Evolutionary conservation across 2,797 vertebrate genomes (phyloP).

Genomic region (Phaenicophaeus curvirostris): DNA sequence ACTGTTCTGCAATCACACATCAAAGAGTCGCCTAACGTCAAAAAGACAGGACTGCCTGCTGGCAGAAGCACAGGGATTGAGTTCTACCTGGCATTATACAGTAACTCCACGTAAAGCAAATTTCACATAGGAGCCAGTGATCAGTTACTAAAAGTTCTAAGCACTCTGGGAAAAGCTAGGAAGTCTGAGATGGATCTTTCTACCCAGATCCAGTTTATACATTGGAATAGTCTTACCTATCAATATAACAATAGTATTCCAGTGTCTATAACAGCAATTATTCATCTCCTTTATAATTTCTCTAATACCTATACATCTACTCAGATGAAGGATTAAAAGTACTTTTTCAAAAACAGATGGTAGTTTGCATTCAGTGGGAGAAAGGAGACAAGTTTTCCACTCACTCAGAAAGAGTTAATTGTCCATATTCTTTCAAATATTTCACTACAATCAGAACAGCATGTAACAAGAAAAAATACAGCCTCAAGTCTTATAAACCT

Average conservation of each 20-base stretch:
- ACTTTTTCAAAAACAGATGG: slow-evolving; percentile 31
- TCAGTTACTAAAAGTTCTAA: neutral
- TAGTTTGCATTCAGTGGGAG: neutral
- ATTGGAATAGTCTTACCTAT: neutral
- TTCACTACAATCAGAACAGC: neutral
- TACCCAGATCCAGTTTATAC: neutral
- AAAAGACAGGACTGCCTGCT: neutral
- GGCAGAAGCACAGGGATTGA: neutral
- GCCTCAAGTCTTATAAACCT: neutral
- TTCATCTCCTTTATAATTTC: neutral
- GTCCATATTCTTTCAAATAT: slow-evolving; percentile 19
- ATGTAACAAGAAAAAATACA: neutral
- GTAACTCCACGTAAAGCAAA: neutral
- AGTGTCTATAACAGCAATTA: neutral
- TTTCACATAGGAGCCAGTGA: neutral
- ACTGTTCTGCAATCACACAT: neutral
- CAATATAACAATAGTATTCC: neutral
- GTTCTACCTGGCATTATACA: neutral
- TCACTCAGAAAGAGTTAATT: slow-evolving; percentile 27
- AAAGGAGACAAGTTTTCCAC: neutral
- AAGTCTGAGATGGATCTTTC: neutral
- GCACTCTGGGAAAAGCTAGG: neutral
- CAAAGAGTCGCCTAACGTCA: neutral
- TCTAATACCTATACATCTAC: neutral
- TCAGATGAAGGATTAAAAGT: neutral